These are phyloP conservation scores for Cephus pygmeus DNA, from an alignment of 2,888 invertebrate species.

Conservation along the genomic window DNA sequence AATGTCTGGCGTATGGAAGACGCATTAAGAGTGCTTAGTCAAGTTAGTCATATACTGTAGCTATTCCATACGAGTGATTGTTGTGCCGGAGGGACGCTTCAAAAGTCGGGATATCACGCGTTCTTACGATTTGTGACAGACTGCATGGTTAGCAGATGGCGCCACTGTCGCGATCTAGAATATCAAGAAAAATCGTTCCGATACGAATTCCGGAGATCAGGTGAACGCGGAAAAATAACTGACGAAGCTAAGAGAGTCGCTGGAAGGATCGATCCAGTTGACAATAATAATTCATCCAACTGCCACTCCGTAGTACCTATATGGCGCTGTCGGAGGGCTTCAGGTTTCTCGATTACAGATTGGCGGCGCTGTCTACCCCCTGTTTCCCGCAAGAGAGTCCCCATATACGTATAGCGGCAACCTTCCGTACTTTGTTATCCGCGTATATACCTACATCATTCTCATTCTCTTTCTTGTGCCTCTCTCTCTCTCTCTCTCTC, in stretches of 20 bases:
- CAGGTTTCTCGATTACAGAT: conserved; percentile 27
- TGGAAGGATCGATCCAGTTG: background rate
- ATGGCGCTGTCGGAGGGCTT: conserved; percentile 20
- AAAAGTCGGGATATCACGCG: no score
- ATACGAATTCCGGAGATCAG: background rate
- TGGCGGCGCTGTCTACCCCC: conserved; percentile 16
- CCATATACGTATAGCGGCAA: background rate
- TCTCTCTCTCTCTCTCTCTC: no score
- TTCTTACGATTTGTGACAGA: no score
- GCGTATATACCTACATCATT: background rate
- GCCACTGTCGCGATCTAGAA: background rate
- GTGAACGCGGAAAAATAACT: background rate
- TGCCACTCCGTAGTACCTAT: conserved; percentile 14
- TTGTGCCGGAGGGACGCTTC: no score
- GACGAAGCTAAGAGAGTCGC: background rate
- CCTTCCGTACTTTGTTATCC: background rate
- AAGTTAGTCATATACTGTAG: background rate
- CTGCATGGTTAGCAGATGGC: background rate
- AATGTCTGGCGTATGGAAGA: background rate
- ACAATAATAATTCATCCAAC: background rate
- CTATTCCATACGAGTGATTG: background rate
- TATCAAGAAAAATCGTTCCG: background rate
- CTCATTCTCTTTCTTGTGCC: background rate
- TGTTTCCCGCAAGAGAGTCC: background rate
- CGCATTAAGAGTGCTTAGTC: background rate